These are phyloP conservation scores for Xylota segnis DNA, from an alignment of 2,888 invertebrate genomes.

Conservation along the genomic window DNA sequence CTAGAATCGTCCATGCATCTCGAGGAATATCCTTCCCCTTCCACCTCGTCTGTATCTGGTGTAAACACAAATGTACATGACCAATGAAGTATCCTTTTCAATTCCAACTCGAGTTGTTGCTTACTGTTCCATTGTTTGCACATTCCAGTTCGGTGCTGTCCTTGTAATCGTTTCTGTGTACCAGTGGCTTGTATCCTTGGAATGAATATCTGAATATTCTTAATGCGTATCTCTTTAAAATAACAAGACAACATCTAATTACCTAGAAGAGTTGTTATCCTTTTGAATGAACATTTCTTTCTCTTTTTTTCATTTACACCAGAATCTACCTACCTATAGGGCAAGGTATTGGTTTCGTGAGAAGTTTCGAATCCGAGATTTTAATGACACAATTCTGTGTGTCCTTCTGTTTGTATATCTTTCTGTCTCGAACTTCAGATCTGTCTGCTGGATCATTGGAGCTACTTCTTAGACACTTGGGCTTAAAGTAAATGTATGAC, in stretches of 20 bases:
- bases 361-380: too few species aligned
- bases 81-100: background rate
- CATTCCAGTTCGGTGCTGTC: background rate
- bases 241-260: conserved; percentile 55
- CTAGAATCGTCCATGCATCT: background rate
- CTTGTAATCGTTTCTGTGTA: background rate
- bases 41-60: too few species aligned
- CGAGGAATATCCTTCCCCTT: too few species aligned
- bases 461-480: too few species aligned
- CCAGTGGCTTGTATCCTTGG: background rate
- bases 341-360: too few species aligned
- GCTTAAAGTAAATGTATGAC: too few species aligned
- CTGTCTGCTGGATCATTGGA: too few species aligned
- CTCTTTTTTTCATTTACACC: too few species aligned
- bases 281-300: conserved; percentile 41
- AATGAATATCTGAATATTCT: background rate
- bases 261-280: conserved; percentile 60
- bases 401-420: too few species aligned
- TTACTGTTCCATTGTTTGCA: background rate
- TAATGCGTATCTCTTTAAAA: background rate
- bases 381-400: too few species aligned
- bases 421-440: too few species aligned
- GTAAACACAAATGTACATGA: background rate
- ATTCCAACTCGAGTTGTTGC: background rate
- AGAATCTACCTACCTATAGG: too few species aligned